Percentiles rank a stretch among this genome's conserved stretches.
Conservation (phyloP, 2,797 vertebrate species). For the Oryzias dopingdopingensis region DNA sequence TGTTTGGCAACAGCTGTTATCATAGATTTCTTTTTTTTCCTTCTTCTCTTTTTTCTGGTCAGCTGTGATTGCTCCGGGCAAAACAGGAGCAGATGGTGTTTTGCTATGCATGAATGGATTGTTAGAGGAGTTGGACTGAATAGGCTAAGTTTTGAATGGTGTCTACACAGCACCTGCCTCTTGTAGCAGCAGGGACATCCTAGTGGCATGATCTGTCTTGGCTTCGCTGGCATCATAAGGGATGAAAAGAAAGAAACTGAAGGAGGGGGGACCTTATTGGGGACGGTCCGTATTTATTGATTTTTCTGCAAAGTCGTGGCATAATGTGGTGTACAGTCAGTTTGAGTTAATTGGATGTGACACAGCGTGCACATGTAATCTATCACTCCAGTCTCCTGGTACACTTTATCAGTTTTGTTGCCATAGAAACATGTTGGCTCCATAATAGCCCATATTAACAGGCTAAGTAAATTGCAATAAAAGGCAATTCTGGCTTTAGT, state of each 20-base stretch:
- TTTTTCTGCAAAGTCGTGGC: constrained; percentile 88
- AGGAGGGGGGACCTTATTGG: constrained; percentile 74
- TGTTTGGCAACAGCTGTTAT: constrained; percentile 99
- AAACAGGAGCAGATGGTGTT: constrained; percentile 99
- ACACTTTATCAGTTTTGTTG: constrained; percentile 85
- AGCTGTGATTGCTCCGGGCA: constrained; percentile 99
- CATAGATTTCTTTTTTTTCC: constrained; percentile 88
- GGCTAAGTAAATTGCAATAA: constrained; percentile 84
- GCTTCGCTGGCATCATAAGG: constrained; percentile 65
- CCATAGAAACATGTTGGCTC: constrained; percentile 81
- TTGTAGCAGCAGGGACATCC: constrained; percentile 87
- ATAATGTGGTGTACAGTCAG: constrained; percentile 90
- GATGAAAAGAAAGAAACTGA: constrained; percentile 62
- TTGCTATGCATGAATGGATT: constrained; percentile 99
- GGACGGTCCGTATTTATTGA: constrained; percentile 94
- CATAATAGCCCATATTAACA: constrained; percentile 84
- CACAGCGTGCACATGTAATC: constrained; percentile 91
- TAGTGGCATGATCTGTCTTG: constrained; percentile 85
- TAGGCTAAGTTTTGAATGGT: constrained; percentile 99
- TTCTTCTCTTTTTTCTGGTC: constrained; percentile 88
- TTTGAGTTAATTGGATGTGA: constrained; percentile 99
- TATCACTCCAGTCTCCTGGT: constrained; percentile 87
- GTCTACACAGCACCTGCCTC: constrained; percentile 99
- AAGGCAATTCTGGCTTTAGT: constrained; percentile 75
- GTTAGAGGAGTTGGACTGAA: constrained; percentile 97